Conservation (phyloP, 2,888 invertebrate species). For the Tachystola acroxantha region DNA sequence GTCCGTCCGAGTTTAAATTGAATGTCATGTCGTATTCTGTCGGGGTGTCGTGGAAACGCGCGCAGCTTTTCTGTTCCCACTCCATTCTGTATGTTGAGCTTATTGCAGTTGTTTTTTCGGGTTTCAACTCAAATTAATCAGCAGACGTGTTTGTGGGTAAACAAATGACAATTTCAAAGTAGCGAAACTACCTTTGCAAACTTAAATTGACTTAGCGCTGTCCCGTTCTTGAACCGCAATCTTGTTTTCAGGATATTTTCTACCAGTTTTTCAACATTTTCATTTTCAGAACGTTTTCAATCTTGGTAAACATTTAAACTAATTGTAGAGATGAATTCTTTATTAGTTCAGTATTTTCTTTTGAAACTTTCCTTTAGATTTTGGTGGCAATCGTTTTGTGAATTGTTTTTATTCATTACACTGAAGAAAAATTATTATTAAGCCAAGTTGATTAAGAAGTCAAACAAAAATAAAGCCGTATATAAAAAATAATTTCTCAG, state of each 20-base stretch:
- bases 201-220: not conserved
- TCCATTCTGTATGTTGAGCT: conserved; percentile 34
- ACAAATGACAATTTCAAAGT: conserved; percentile 1
- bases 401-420: too few species aligned
- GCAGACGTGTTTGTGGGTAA: conserved; percentile 8
- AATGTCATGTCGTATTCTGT: conserved; percentile 65
- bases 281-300: not conserved
- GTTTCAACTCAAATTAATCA: conserved; percentile 19
- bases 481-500: too few species aligned
- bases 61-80: conserved; percentile 38
- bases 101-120: conserved; percentile 25
- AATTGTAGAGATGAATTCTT: too few species aligned
- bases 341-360: too few species aligned
- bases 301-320: too few species aligned
- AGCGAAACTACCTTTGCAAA: not conserved
- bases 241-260: not conserved
- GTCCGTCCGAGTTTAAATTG: conserved; percentile 72
- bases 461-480: too few species aligned
- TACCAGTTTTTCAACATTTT: not conserved
- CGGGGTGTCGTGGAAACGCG: conserved; percentile 36
- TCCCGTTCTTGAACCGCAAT: not conserved
- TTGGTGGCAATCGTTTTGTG: too few species aligned
- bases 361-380: too few species aligned
- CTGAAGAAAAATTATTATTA: too few species aligned
- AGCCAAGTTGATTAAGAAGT: too few species aligned